Evolutionary conservation across 2,888 invertebrate genomes (phyloP).

Genomic region (Aphodius granarius): DNA sequence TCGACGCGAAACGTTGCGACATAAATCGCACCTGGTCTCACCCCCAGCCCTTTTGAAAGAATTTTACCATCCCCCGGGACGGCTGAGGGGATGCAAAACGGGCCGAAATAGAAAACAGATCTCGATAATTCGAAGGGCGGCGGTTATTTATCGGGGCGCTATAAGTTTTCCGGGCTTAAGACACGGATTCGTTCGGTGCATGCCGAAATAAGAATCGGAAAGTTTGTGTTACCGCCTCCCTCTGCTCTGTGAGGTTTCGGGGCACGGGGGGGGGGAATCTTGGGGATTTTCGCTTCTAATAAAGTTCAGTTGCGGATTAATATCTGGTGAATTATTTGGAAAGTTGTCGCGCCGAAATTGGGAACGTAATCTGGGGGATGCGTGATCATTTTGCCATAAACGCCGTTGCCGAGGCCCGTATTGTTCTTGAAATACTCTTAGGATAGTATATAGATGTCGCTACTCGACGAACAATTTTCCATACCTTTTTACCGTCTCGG

Average conservation of each 20-base stretch:
- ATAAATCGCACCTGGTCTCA: not conserved
- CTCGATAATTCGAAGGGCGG: not conserved
- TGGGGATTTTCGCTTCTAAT: conserved; percentile 22
- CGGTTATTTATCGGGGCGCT: not conserved
- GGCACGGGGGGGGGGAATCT: not conserved
- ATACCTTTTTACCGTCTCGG: too few relatives aligned
- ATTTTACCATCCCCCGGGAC: not conserved
- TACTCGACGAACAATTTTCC: too few relatives aligned
- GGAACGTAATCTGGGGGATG: not conserved
- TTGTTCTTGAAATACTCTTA: not conserved
- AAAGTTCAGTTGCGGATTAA: conserved; percentile 22
- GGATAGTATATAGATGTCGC: not conserved
- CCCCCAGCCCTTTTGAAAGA: not conserved
- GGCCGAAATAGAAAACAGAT: not conserved
- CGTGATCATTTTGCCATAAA: not conserved
- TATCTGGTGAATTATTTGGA: conserved; percentile 25
- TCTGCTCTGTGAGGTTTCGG: not conserved
- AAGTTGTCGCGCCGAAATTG: conserved; percentile 9
- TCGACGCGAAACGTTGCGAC: not conserved
- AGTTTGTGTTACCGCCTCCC: not conserved
- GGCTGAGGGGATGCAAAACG: not conserved
- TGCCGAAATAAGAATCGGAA: not conserved
- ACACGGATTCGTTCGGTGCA: not conserved
- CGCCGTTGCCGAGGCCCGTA: not conserved
- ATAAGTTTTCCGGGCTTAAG: not conserved